Percentiles rank a stretch among this genome's conserved stretches.
Conservation (phyloP, 30 jellyfish, hydroid and myxozoan genomes). For the Aurelia aurita region DNA sequence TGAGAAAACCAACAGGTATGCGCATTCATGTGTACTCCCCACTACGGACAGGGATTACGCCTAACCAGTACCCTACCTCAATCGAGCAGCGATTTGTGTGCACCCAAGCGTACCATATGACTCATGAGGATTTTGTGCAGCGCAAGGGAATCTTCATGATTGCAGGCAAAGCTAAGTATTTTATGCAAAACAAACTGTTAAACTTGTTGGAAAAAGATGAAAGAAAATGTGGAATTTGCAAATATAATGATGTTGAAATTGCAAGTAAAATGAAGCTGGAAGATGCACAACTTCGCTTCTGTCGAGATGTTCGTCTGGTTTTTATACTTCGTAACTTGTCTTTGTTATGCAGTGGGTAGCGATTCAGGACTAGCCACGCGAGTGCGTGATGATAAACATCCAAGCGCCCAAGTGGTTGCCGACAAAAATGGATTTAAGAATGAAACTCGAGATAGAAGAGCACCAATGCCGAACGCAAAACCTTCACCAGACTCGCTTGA, state of each 20-base stretch:
- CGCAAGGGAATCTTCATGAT: constrained; percentile 39
- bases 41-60: constrained; percentile 13
- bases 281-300: constrained; percentile 7
- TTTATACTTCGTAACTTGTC: constrained; percentile 31
- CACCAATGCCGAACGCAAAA: constrained; percentile 50
- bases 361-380: constrained; percentile 62
- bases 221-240: neutral
- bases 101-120: constrained; percentile 71
- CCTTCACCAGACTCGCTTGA: constrained; percentile 51
- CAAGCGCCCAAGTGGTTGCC: neutral
- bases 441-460: constrained; percentile 41
- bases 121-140: constrained; percentile 47
- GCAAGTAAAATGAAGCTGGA: constrained; percentile 43
- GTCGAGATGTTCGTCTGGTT: constrained; percentile 61
- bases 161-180: constrained; percentile 3
- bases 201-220: neutral
- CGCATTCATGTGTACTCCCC: constrained; percentile 63
- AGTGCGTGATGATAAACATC: constrained; percentile 51
- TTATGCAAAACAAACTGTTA: neutral
- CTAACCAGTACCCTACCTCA: constrained; percentile 31
- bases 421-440: neutral
- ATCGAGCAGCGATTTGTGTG: constrained; percentile 32
- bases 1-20: constrained; percentile 53
- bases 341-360: constrained; percentile 61
- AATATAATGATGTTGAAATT: constrained; percentile 7